Evolutionary conservation across 2,888 invertebrate genomes (phyloP).

Genomic region (Ceriagrion tenellum): DNA sequence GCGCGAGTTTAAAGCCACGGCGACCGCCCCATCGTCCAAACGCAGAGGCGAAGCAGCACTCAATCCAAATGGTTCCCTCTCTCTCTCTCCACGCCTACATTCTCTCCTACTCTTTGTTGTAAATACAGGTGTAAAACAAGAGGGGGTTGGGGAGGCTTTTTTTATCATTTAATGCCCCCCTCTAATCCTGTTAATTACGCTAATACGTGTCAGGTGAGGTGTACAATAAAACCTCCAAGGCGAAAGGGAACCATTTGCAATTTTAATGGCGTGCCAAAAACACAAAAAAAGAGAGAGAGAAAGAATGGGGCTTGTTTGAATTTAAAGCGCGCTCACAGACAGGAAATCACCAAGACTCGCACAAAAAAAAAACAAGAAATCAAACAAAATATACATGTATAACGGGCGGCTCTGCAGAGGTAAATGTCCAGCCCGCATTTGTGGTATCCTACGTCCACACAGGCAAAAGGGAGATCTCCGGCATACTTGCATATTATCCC

Average conservation of each 20-base stretch:
- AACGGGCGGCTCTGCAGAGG: background rate
- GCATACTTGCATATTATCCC: background rate
- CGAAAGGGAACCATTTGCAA: background rate
- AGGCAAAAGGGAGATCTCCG: background rate
- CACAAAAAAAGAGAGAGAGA: no score
- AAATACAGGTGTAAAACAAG: background rate
- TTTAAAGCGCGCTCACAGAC: background rate
- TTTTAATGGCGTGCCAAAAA: conserved; percentile 2
- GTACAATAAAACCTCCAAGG: background rate
- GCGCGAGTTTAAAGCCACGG: background rate
- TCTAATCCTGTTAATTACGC: conserved; percentile 29
- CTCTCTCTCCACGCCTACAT: background rate
- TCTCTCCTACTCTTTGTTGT: background rate
- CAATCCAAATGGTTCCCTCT: background rate
- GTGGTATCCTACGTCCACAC: background rate
- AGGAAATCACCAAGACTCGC: background rate
- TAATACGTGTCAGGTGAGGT: background rate
- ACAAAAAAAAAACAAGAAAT: background rate
- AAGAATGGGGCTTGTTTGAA: background rate
- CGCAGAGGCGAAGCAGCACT: background rate
- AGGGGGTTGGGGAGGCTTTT: background rate
- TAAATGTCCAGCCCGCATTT: background rate
- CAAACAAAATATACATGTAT: background rate
- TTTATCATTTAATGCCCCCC: background rate
- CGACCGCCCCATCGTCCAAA: background rate